These are phyloP conservation scores for Athalia rosae DNA, from an alignment of 2,888 invertebrate species.

Conservation along the genomic window DNA sequence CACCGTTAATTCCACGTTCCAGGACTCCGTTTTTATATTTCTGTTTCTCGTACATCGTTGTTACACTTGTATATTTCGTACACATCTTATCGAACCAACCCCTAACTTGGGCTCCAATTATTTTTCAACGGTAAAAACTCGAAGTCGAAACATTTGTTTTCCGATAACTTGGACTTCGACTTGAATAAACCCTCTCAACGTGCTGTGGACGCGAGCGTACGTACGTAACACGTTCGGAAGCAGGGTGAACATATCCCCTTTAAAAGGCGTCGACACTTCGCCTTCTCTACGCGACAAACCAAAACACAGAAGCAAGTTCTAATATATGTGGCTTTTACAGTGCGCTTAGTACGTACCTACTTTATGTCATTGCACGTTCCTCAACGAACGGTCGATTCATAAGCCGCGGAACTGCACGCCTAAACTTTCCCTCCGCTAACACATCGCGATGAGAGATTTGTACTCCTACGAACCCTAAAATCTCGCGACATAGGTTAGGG, in stretches of 20 bases:
- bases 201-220: too few relatives aligned
- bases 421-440: constrained; percentile 21
- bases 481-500: neutral
- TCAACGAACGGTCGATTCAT: constrained; percentile 33
- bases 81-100: too few relatives aligned
- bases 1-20: too few relatives aligned
- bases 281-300: neutral
- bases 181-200: too few relatives aligned
- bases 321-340: constrained; percentile 57
- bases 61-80: too few relatives aligned
- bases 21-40: too few relatives aligned
- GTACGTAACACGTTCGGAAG: neutral
- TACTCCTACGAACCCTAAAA: neutral
- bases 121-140: too few relatives aligned
- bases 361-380: constrained; percentile 50
- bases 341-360: constrained; percentile 48
- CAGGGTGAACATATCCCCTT: constrained; percentile 26
- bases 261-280: constrained; percentile 22
- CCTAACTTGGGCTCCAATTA: too few relatives aligned
- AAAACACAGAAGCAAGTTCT: constrained; percentile 52
- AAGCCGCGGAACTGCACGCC: constrained; percentile 18
- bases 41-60: too few relatives aligned
- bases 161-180: too few relatives aligned
- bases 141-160: too few relatives aligned
- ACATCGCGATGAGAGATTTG: constrained; percentile 23